Evolutionary conservation across 92 coral and sea anemone species (phyloP), one percentile per base, ranked within the genome.

Genomic region (Pocillopora grandis): DNA sequence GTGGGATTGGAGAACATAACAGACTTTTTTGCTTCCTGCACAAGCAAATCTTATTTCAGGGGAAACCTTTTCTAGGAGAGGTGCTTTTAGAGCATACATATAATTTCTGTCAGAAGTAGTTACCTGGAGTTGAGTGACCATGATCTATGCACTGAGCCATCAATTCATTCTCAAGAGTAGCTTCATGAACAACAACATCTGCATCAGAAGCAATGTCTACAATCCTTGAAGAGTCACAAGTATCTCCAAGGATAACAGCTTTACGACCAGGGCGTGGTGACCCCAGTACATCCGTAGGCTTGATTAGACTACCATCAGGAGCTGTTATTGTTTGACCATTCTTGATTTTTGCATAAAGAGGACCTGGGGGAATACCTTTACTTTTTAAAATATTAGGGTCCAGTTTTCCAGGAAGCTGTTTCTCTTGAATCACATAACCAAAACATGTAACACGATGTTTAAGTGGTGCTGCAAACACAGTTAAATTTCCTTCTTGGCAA

Each of bases 61-160:
- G 52, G 4, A 42, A 42, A 42, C 52, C 8, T 42, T 42, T 42
- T 42, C 52, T 42, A 7, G 8, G 52, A 42, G 52, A 42, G 52
- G 52, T 42, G 8, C 52, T 42, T 42, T 42, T 3, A 42, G 8
- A 42, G 52, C 8, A 42, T 3, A 7, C 7, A 42, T 42, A 42
- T 42, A 9, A 1, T 9, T 58, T 2, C 61, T 9, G 61, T 59
- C 62, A 37, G 21, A 1, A 66, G 3, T 63, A 16, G n/a, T 2
- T 83, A 96, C 98, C 91, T 94, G 98, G 98, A 10, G 98, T 96
- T 42, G 98, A 96, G 70, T 96, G 98, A 19, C 98, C 98, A 89
- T 82, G 88, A 23, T 90, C 98, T 74, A 96, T 84, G 64, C 96
- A 92, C 66, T 91, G 92, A 71, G 90, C 96, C 79, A 87, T 89